Evolutionary conservation across 1,140 invertebrate species (phyloP), one percentile per base, ranked within the genome.

Genomic region (Leptinotarsa undecemlineata): DNA sequence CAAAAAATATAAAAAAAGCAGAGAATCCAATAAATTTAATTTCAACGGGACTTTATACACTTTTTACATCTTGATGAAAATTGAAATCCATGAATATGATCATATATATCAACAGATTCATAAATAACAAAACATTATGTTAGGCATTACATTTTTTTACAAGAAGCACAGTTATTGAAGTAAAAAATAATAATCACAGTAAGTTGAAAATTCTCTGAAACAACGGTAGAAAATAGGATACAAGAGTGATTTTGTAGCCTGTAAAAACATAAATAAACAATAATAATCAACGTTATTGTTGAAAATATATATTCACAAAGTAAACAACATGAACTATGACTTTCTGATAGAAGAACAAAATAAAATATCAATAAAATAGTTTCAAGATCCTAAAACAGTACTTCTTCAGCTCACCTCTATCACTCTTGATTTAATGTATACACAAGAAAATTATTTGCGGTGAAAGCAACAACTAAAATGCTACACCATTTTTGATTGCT

Each of bases 401-500:
- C 33, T 42, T 42, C 33, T 42, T 42, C 33, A 42, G 33, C 33
- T 42, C 33, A 42, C 33, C 33, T 42, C 33, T 42, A 42, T 42
- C 33, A 42, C 33, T 42, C 33, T 42, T 42, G 33, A 42, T 42
- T 42, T 42, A 42, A 42, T 42, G 33, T 42, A 42, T 42, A 42
- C 33, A 42, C 4, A 5, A 11, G 8, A 42, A 42, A 42, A 42
- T 42, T 42, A 42, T 57, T 57, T 57, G 51, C n/a, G n/a, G 51
- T 76, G 72, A 72, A 78, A 78, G 76, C 77, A 78, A 63, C 74
- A 78, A 33, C 71, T 73, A 33, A 81, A 80, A 48, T 77, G 81
- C 81, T 84, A 84, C 71, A 84, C 82, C 70, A 84, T 84, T 68
- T 82, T 81, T 19, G 81, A 79, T 66, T 81, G 77, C 48, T 82